Evolutionary conservation across 1,140 invertebrate species (phyloP), one percentile per base, ranked within the genome.

Genomic region (Drosophila yakuba): DNA sequence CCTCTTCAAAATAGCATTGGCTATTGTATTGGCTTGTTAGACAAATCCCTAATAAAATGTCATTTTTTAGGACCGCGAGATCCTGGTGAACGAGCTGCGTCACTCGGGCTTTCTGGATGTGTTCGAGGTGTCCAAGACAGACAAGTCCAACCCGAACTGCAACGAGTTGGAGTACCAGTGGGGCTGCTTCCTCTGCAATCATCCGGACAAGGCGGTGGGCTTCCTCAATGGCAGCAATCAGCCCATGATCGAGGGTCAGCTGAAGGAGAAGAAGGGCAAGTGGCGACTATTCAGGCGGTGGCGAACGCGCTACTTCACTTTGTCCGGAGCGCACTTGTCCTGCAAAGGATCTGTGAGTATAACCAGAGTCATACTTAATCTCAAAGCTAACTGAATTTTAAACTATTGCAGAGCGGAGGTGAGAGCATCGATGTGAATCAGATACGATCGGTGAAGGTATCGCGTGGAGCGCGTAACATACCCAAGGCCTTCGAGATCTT

Each of bases 401-500:
- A 14, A n/a, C 12, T 8, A n/a, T 4, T 92, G 17, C 10, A 96
- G 95, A 95, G 95, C 80, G 95, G 95, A 10, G 95, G 95, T 51
- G 95, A 95, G 90, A 95, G 95, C 78, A 97, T 97, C 74, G 96
- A 97, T 90, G 95, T 99, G 0, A 96, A 97, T 92, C 97, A 98
- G 93, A 98, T 99, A 60, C 95, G 97, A 36, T 98, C 96, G 72
- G 97, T 99, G 1, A 97, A 98, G 92, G 97, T 98, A 8, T 96
- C 95, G 1, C 93, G 96, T 59, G 96, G 96, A 17, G 96, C 96
- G 48, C 94, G 97, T 56, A 97, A 97, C 89, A 98, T 98, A 88
- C 97, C 98, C 10, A 98, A 97, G 93, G 97, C 97, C 2, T 98
- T 99, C 93, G 98, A 99, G 94, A 98, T 99, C 71, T 98, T 98